Conservation (phyloP, 2,888 invertebrate genomes). For the Drosophila conformis region DNA sequence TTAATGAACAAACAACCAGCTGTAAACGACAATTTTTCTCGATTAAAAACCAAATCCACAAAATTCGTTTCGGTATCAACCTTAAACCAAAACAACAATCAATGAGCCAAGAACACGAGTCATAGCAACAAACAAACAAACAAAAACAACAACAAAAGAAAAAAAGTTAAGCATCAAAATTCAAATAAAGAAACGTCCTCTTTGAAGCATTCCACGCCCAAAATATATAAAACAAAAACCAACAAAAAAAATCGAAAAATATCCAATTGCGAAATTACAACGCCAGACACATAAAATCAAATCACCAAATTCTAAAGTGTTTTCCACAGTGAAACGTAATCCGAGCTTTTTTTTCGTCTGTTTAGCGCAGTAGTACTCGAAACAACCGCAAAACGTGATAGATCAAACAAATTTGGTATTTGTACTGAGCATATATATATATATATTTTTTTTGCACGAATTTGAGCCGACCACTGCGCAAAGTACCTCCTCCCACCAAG, state of each 20-base stretch:
- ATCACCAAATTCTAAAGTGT: constrained; percentile 55
- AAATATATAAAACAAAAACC: constrained; percentile 16
- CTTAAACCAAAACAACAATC: neutral
- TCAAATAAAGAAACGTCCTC: constrained; percentile 47
- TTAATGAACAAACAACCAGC: constrained; percentile 11
- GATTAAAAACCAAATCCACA: constrained; percentile 5
- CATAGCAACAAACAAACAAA: constrained; percentile 29
- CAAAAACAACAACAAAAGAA: neutral
- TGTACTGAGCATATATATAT: constrained; percentile 8
- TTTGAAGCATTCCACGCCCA: constrained; percentile 54
- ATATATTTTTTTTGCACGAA: constrained; percentile 41
- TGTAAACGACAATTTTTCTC: constrained; percentile 8
- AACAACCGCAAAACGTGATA: constrained; percentile 1
- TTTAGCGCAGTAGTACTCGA: neutral
- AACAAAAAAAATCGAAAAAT: constrained; percentile 11
- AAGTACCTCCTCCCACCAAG: constrained; percentile 8
- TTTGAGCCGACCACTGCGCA: constrained; percentile 5
- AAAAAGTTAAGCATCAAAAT: constrained; percentile 29
- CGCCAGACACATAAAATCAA: constrained; percentile 7
- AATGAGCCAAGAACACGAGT: constrained; percentile 45
- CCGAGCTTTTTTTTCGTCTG: constrained; percentile 3
- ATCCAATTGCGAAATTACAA: constrained; percentile 9
- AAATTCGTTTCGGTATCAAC: constrained; percentile 24
- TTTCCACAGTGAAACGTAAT: constrained; percentile 29
- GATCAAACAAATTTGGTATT: constrained; percentile 14